Conservation (phyloP, 2,888 invertebrate genomes). For the Morpho deidamia region DNA sequence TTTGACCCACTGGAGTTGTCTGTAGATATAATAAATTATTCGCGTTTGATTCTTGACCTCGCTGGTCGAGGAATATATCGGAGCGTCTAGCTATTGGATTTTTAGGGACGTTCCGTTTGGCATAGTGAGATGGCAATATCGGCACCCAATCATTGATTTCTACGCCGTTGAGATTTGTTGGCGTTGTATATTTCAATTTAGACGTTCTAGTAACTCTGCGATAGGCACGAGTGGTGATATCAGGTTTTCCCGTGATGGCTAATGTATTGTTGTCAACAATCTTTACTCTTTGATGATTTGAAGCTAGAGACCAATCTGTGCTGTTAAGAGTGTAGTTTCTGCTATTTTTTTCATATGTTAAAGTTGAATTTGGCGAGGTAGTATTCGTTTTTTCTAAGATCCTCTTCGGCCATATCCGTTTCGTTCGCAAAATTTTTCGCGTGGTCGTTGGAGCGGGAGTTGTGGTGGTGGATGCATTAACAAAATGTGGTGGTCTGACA, state of each 20-base stretch:
- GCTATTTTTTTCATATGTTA: slow-evolving; percentile 29
- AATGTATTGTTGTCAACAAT: slow-evolving; percentile 37
- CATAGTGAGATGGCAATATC: slow-evolving; percentile 59
- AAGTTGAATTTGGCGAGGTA: slow-evolving; percentile 35
- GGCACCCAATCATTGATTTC: slow-evolving; percentile 68
- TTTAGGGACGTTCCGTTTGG: slow-evolving; percentile 36
- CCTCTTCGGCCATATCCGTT: slow-evolving; percentile 70
- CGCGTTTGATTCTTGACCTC: slow-evolving; percentile 25
- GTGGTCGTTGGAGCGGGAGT: slow-evolving; percentile 53
- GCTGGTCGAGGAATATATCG: slow-evolving; percentile 28
- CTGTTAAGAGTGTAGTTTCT: slow-evolving; percentile 34
- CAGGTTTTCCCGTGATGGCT: slow-evolving; percentile 26
- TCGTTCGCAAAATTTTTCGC: slow-evolving; percentile 53
- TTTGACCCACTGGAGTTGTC: slow-evolving; percentile 45
- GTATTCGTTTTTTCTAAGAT: slow-evolving; percentile 43
- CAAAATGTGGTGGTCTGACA: slow-evolving; percentile 50
- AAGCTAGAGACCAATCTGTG: slow-evolving; percentile 42
- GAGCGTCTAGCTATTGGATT: slow-evolving; percentile 47
- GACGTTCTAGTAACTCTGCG: slow-evolving; percentile 57
- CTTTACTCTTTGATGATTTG: slow-evolving; percentile 39
- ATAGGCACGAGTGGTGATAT: slow-evolving; percentile 47
- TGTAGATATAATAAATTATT: slow-evolving; percentile 52
- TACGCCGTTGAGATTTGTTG: slow-evolving; percentile 37
- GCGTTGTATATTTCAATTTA: slow-evolving; percentile 44
- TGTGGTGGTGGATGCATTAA: slow-evolving; percentile 35